Conservation (phyloP, 2,888 invertebrate species). For the Melanostoma mellinum region DNA sequence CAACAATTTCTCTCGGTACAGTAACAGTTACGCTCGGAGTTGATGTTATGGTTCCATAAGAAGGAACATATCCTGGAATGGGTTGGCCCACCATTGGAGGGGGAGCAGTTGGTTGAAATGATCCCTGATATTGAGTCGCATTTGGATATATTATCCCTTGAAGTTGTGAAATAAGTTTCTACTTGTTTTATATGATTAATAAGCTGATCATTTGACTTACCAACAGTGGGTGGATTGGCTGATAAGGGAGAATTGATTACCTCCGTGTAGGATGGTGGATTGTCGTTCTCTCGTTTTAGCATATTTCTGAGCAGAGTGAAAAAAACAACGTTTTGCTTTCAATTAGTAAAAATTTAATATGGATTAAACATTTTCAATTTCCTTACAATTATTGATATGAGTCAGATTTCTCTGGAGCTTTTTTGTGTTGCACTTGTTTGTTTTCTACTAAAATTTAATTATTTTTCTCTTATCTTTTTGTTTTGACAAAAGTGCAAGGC, state of each 20-base stretch:
- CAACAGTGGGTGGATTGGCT: constrained; percentile 67
- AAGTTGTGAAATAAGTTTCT: neutral
- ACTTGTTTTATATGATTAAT: neutral
- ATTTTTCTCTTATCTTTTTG: constrained; percentile 27
- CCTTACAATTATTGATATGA: constrained; percentile 40
- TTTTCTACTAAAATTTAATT: constrained; percentile 37
- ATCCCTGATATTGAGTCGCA: constrained; percentile 59
- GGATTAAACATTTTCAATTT: neutral
- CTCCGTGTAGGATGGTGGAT: constrained; percentile 84
- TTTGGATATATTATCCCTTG: constrained; percentile 71
- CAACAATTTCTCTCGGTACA: constrained; percentile 89
- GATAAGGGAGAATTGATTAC: constrained; percentile 73
- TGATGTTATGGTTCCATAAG: constrained; percentile 82
- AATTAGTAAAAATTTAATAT: neutral
- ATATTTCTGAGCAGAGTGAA: constrained; percentile 18
- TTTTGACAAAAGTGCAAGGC: constrained; percentile 30
- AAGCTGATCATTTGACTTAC: constrained; percentile 48
- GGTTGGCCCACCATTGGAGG: constrained; percentile 39
- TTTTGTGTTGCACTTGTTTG: constrained; percentile 56
- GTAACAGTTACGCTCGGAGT: constrained; percentile 84
- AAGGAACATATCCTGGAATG: constrained; percentile 82
- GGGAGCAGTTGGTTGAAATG: constrained; percentile 53
- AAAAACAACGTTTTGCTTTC: constrained; percentile 5
- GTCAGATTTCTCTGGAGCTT: constrained; percentile 35
- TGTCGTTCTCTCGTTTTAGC: constrained; percentile 78